Evolutionary conservation across 2,113 vertebrate genomes (phyloP).

Genomic region (Anhinga anhinga): DNA sequence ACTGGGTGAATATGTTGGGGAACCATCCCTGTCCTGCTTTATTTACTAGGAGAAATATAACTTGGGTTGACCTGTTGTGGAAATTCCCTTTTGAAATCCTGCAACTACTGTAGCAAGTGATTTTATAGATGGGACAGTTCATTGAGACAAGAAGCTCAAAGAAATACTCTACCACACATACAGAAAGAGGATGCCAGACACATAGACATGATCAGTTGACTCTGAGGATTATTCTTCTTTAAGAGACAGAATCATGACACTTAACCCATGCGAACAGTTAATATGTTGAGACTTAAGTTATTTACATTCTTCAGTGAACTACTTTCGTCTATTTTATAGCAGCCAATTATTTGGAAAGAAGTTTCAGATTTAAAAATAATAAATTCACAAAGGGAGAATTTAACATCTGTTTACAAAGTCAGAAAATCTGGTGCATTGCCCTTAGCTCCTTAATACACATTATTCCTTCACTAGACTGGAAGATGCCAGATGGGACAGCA

Average conservation of each 20-base stretch:
- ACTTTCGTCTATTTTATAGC: background rate
- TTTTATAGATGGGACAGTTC: background rate
- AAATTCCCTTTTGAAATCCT: background rate
- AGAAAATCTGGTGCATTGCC: background rate
- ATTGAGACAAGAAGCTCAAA: background rate
- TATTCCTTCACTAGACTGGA: background rate
- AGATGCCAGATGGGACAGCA: background rate
- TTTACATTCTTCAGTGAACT: background rate
- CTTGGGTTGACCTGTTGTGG: background rate
- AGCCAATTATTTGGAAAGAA: background rate
- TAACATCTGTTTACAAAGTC: background rate
- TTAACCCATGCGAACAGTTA: background rate
- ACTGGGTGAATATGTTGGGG: background rate
- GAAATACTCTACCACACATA: background rate
- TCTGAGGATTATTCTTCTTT: background rate
- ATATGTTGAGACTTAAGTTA: background rate
- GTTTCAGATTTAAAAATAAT: background rate
- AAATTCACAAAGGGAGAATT: background rate
- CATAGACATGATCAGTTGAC: background rate
- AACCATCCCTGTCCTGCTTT: background rate
- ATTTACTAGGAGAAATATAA: background rate
- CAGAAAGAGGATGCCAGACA: background rate
- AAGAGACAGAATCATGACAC: background rate
- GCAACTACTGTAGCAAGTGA: background rate
- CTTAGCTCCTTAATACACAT: background rate